A percentile compares a stretch with the other conserved stretches of the same genome.
phyloP scores from a whole-genome alignment of 2,888 invertebrate genomes.

The Dinocampus coccinellae region DNA sequence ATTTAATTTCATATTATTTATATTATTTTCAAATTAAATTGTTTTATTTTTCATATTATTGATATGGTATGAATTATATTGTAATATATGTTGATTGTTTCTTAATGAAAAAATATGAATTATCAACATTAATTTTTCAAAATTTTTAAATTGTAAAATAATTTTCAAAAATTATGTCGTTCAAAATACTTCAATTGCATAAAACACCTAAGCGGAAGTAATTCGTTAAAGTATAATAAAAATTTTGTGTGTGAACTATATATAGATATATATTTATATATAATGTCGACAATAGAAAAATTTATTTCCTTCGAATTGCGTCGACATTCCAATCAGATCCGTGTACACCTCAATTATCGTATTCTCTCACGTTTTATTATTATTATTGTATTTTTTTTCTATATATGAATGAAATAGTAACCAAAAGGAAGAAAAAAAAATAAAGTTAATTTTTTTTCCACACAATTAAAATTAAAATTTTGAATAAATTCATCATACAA shows the following conservation, averaged over 20 bases:
- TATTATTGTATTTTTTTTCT: too few relatives aligned
- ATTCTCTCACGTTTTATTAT: constrained; percentile 11
- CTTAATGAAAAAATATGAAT: not conserved
- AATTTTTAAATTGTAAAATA: not conserved
- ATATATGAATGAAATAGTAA: too few relatives aligned
- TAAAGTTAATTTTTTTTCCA: too few relatives aligned
- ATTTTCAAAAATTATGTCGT: not conserved
- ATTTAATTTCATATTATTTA: not conserved
- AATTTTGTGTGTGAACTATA: not conserved
- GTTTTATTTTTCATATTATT: too few relatives aligned
- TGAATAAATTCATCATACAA: too few relatives aligned
- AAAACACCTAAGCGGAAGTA: not conserved
- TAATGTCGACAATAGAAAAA: constrained; percentile 43
- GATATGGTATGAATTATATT: too few relatives aligned
- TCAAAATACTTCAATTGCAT: too few relatives aligned
- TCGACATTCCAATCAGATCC: not conserved
- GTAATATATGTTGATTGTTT: too few relatives aligned
- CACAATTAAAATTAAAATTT: too few relatives aligned
- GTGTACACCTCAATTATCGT: not conserved
- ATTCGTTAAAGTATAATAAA: not conserved
- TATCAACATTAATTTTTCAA: not conserved
- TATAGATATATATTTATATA: not conserved
- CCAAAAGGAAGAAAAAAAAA: too few relatives aligned
- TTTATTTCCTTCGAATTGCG: not conserved
- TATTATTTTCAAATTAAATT: too few relatives aligned